Conservation (phyloP, 1,140 invertebrate species). For the Chrysomallon squamiferum region DNA sequence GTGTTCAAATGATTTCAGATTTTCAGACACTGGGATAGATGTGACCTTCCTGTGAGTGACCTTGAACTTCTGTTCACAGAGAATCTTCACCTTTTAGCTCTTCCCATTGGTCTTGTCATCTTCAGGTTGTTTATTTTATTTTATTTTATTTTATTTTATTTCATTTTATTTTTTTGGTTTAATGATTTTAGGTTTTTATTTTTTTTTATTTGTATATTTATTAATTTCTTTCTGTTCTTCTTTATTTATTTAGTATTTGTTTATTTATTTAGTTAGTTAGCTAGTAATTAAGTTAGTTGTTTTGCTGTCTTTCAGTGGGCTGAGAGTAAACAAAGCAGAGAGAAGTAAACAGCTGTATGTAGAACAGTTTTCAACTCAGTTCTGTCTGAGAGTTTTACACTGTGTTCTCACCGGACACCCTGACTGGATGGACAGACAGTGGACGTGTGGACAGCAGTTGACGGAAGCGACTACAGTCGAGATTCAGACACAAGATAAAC, state of each 20-base stretch:
- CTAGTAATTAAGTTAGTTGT: too few relatives aligned
- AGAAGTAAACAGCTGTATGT: neutral
- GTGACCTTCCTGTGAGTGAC: slow-evolving; percentile 4
- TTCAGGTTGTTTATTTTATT: slow-evolving; percentile 26
- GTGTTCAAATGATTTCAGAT: slow-evolving; percentile 17
- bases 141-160: too few relatives aligned
- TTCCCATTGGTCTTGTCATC: slow-evolving; percentile 13
- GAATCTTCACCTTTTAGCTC: slow-evolving; percentile 7
- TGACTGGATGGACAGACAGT: slow-evolving; percentile 11
- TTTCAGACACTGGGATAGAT: slow-evolving; percentile 16
- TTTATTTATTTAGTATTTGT: too few relatives aligned
- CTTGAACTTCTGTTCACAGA: slow-evolving; percentile 15
- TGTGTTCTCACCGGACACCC: slow-evolving; percentile 11
- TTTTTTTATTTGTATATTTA: too few relatives aligned
- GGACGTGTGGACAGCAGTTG: neutral
- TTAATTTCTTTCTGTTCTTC: too few relatives aligned
- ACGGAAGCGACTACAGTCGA: neutral
- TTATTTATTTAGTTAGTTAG: too few relatives aligned
- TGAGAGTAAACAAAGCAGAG: too few relatives aligned
- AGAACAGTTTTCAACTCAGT: slow-evolving; percentile 19
- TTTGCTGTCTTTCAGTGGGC: too few relatives aligned
- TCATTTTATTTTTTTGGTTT: too few relatives aligned
- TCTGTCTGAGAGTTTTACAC: slow-evolving; percentile 23
- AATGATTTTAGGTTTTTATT: too few relatives aligned
- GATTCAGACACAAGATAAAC: slow-evolving; percentile 21